Percentiles rank a stretch among this genome's conserved stretches.
phyloP scores from a whole-genome alignment of 2,113 vertebrate species.

The Gopherus evgoodei region DNA sequence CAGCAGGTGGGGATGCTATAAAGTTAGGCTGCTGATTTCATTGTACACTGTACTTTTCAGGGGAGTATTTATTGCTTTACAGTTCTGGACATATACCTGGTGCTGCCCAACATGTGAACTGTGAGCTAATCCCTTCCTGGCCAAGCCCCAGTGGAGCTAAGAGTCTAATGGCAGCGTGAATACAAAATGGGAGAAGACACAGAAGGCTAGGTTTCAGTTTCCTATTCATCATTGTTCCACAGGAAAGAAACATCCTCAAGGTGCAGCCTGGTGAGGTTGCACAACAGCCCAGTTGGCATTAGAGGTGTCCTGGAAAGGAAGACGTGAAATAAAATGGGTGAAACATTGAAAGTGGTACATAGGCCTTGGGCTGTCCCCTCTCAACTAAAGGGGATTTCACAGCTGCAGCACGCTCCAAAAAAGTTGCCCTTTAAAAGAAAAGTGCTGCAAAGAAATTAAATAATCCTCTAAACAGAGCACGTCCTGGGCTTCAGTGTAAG shows the following conservation, averaged over 20 bases:
- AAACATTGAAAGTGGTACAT: neutral
- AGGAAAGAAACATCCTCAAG: neutral
- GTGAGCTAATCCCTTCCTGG: neutral
- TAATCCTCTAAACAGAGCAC: neutral
- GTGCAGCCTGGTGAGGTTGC: neutral
- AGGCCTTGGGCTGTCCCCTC: neutral
- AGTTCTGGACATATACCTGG: neutral
- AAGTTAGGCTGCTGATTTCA: neutral
- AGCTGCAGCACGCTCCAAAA: neutral
- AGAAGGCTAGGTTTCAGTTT: neutral
- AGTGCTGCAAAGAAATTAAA: neutral
- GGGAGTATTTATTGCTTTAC: neutral
- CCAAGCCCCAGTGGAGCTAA: neutral
- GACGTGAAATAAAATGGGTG: neutral
- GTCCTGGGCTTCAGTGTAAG: neutral
- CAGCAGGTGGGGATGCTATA: neutral
- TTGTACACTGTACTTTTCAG: neutral
- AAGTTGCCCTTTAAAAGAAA: neutral
- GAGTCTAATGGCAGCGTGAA: neutral
- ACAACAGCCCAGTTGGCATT: neutral
- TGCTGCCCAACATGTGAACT: neutral
- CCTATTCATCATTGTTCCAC: neutral
- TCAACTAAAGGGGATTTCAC: neutral
- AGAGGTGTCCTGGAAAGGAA: neutral
- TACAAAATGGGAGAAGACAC: neutral